A percentile compares a stretch with the other conserved stretches of the same genome.
Evolutionary conservation across 2,113 vertebrate species (phyloP).

Genomic region (Catharus bicknelli): DNA sequence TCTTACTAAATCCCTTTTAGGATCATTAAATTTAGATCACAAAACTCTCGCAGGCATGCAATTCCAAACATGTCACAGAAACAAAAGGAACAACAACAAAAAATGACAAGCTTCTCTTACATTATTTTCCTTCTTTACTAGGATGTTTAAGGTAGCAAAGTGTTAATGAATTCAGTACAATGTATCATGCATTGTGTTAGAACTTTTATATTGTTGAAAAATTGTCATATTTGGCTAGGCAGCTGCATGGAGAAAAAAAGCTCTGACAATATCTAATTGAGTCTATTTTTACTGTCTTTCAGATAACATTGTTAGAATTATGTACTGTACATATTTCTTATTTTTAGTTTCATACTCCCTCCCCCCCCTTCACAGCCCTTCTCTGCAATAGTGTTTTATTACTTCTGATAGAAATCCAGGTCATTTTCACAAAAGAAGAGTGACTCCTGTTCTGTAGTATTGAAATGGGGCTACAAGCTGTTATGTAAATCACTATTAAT

Average conservation of each 20-base stretch:
- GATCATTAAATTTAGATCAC: conserved; percentile 83
- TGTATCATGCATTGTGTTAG: conserved; percentile 67
- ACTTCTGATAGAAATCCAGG: conserved; percentile 20
- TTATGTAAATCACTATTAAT: conserved; percentile 48
- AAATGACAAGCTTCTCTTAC: conserved; percentile 71
- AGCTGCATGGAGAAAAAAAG: conserved; percentile 79
- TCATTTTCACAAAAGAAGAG: conserved; percentile 21
- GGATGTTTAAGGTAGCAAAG: conserved; percentile 77
- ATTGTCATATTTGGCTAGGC: conserved; percentile 81
- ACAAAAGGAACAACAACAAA: conserved; percentile 71
- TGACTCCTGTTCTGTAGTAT: not conserved
- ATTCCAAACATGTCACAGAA: conserved; percentile 75
- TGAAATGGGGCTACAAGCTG: not conserved
- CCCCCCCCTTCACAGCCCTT: conserved; percentile 17
- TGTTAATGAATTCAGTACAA: conserved; percentile 77
- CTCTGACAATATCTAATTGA: conserved; percentile 81
- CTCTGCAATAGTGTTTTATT: conserved; percentile 35
- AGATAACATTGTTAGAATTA: conserved; percentile 75
- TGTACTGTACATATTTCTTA: conserved; percentile 72
- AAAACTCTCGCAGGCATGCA: conserved; percentile 66
- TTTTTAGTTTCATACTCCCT: conserved; percentile 62
- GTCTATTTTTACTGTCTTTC: conserved; percentile 79
- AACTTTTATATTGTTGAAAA: conserved; percentile 77
- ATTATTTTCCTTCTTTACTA: conserved; percentile 70
- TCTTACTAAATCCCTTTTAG: conserved; percentile 76